Base-by-base conservation (phyloP, 2,888 invertebrate species). In the Hydroisotoma schaefferi region DNA sequence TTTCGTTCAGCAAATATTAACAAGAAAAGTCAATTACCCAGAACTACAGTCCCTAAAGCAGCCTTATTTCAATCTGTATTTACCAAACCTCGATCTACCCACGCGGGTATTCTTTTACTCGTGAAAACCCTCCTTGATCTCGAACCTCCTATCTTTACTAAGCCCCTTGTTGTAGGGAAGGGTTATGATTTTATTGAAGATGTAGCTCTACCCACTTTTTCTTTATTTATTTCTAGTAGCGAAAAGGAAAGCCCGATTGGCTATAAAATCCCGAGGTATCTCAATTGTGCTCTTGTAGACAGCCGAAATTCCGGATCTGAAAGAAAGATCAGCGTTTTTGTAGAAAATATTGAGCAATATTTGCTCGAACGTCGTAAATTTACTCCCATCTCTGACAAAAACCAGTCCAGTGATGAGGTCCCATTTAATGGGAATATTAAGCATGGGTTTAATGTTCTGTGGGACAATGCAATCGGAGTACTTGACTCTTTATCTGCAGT, bases 21-120 rank as follows among this genome's bases (percentile, higher is more conserved):
- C 1, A 47, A 25, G 1, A 33, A 49, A 12, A 20, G 33, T 15
- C 49, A 63, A 20, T n/a, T 63, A n/a, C 63, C 63, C 2, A 57
- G 57, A 38, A 57, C 57, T 3, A 6, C 27, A 3, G 2, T 37
- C 0, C 51, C 47, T 12, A 28, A 20, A 6, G 57, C 51, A 1
- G 40, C 57, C 20, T 46, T 64, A 2, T 60, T 64, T 43, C 59
- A 59, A 33, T 22, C n/a, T n/a, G n/a, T n/a, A n/a, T n/a, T n/a
- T n/a, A n/a, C n/a, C n/a, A n/a, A 63, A 18, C 29, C 46, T 20
- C 46, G 43, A 28, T 47, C 28, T 3, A 5, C 23, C 18, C 20
- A 44, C 2, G 52, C 38, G 2, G 38, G 27, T 4, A 37, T 46
- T 27, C 25, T 46, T 12, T 44, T 27, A 15, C 55, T 48, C 18